Conservation (phyloP, 2,113 vertebrate species). For the Brienomyrus longianalis region DNA sequence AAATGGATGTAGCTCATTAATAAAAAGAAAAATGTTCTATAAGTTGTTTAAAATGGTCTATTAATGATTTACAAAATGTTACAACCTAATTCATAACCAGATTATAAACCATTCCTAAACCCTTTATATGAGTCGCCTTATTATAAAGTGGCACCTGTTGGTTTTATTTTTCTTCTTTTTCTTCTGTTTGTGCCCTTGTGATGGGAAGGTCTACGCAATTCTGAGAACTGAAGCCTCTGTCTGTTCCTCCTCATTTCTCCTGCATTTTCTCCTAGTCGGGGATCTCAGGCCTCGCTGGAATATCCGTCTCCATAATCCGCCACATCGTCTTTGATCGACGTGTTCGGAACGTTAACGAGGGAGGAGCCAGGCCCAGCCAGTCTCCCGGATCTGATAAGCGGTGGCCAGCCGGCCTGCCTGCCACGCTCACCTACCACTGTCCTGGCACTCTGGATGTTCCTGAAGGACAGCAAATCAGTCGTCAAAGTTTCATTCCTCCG, state of each 20-base stretch:
- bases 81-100: too few relatives aligned
- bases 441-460: neutral
- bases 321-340: neutral
- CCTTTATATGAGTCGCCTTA: too few relatives aligned
- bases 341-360: neutral
- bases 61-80: too few relatives aligned
- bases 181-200: neutral
- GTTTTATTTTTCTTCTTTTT: too few relatives aligned
- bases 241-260: neutral
- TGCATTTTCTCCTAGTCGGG: neutral
- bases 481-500: neutral
- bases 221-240: neutral
- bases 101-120: too few relatives aligned
- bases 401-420: neutral
- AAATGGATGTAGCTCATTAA: too few relatives aligned
- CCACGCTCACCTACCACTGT: neutral
- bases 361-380: neutral
- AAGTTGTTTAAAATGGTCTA: too few relatives aligned
- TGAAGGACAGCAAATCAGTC: neutral
- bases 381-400: neutral
- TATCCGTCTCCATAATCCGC: neutral
- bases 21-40: too few relatives aligned
- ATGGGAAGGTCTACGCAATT: neutral
- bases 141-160: too few relatives aligned
- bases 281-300: neutral